These are phyloP conservation scores for Ferrisia virgata DNA, from an alignment of 2,888 invertebrate species.

Conservation along the genomic window DNA sequence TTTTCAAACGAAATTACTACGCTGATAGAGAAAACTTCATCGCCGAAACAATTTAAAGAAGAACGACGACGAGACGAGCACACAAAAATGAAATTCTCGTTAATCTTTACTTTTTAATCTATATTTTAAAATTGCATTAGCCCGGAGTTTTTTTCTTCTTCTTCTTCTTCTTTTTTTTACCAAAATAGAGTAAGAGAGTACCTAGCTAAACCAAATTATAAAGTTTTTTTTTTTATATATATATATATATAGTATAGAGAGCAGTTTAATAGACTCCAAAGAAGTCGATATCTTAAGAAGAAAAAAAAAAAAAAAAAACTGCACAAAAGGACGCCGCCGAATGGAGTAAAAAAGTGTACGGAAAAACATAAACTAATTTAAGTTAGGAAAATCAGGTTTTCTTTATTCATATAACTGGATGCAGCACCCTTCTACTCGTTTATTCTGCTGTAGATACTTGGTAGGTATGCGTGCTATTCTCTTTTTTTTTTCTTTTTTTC, in stretches of 20 bases:
- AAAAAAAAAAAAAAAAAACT: conserved; percentile 8
- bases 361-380: conserved; percentile 44
- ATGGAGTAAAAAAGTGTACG: conserved; percentile 15
- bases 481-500: background rate
- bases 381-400: conserved; percentile 44
- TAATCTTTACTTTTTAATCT: conserved; percentile 22
- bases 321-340: conserved; percentile 13
- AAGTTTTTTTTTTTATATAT: too few species aligned
- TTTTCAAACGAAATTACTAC: background rate
- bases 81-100: conserved; percentile 20
- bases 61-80: background rate
- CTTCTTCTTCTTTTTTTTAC: too few species aligned
- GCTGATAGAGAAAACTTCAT: background rate
- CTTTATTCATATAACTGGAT: conserved; percentile 10
- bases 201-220: conserved; percentile 19
- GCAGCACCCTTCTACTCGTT: background rate
- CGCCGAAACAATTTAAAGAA: background rate
- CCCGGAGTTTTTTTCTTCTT: background rate
- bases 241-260: too few species aligned
- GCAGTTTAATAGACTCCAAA: background rate
- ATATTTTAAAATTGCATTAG: conserved; percentile 25
- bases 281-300: conserved; percentile 22
- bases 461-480: background rate
- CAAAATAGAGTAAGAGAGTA: background rate
- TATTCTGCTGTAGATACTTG: background rate